Base-by-base conservation (phyloP, 1,140 invertebrate species). In the Platyura marginata region DNA sequence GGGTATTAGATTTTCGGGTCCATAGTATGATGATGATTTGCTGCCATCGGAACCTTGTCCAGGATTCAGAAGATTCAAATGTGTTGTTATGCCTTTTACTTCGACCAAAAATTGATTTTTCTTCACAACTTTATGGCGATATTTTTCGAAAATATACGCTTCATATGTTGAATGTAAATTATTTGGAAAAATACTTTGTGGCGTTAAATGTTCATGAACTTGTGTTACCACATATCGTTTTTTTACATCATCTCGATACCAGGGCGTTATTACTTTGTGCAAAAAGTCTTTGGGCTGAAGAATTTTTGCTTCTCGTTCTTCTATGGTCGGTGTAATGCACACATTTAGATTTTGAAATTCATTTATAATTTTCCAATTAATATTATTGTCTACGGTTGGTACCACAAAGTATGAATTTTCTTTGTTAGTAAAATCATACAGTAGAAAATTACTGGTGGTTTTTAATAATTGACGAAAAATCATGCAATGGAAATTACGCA, bases 101-200 rank as follows among this genome's bases (percentile, higher is more conserved):
- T 93, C 86, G 0, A 99, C 53, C 41, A 98, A 57, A 10, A 85
- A 83, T 56, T 95, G 89, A 1, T 65, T 39, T 36, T 70, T 61
- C 13, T 91, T 78, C 21, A 74, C 63, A 23, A 95, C 75, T 2
- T 56, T 53, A 1, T 81, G 56, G 11, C 74, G 61, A 60, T 96
- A 93, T 55, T 90, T 93, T 13, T 67, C 64, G 2, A 66, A 55
- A 54, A 85, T 97, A 54, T 97, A 98, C 20, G 83, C 67, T 9
- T 69, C 67, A 55, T 87, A 98, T 0, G 76, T 78, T 13, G 63
- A 57, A 52, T 74, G 89, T 1, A 75, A 53, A n/a, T 73, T 61
- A 11, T 78, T 77, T 1, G 90, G 87, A 64, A 98, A 98, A 16
- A 62, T 50, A 25, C 81, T 88, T 11, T 65, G 38, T 0, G 91